Evolutionary conservation across 2,113 vertebrate genomes (phyloP).

Genomic region (Tricholaema leucomelas): DNA sequence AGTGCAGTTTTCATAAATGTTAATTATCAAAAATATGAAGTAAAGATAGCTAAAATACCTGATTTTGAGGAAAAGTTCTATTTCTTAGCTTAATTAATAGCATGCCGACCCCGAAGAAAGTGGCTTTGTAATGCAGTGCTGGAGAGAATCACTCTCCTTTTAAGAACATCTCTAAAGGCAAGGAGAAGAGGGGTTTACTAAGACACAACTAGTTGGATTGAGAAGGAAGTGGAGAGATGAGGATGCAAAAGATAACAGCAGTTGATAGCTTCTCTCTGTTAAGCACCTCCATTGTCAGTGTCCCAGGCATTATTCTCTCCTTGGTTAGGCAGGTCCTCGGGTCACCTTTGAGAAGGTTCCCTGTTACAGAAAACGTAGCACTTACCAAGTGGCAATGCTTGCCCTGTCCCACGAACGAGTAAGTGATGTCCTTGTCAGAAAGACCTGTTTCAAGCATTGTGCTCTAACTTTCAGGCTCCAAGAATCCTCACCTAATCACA

Average conservation of each 20-base stretch:
- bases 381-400: not conserved
- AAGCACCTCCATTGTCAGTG: not conserved
- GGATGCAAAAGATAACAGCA: not conserved
- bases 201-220: not conserved
- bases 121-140: not conserved
- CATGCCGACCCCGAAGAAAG: not conserved
- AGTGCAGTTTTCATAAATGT: not conserved
- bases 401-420: rapidly evolving
- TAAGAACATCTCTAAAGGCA: not conserved
- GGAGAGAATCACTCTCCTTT: not conserved
- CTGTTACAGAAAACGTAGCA: not conserved
- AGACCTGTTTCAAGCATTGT: not conserved
- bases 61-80: not conserved
- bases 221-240: not conserved
- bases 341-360: not conserved
- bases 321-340: not conserved
- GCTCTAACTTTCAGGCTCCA: constrained; percentile 80
- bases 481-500: constrained; percentile 86
- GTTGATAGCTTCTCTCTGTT: not conserved
- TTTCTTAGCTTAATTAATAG: not conserved
- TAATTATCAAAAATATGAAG: not conserved
- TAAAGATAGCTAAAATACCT: not conserved
- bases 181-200: not conserved
- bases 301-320: not conserved
- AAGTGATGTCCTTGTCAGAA: rapidly evolving